Evolutionary conservation across 2,113 vertebrate species (phyloP).

Genomic region (Pituophis catenifer): DNA sequence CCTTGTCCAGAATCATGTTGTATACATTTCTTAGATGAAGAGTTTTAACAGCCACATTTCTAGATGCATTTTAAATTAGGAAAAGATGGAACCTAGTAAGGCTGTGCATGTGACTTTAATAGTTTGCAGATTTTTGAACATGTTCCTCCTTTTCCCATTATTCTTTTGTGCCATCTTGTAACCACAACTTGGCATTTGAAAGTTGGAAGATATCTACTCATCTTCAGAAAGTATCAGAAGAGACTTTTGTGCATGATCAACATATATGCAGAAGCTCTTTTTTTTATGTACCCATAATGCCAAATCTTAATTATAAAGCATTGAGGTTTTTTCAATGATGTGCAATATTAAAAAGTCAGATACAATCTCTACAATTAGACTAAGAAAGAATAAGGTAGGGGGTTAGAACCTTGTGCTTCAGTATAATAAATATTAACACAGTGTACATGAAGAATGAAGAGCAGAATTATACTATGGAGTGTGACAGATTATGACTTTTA

Average conservation of each 20-base stretch:
- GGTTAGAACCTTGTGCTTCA: background rate
- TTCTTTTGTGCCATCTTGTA: background rate
- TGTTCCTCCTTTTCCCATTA: background rate
- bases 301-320: background rate
- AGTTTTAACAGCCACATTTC: background rate
- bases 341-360: background rate
- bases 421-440: background rate
- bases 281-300: background rate
- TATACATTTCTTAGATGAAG: background rate
- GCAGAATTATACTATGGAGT: background rate
- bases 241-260: background rate
- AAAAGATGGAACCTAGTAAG: background rate
- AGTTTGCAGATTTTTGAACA: background rate
- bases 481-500: background rate
- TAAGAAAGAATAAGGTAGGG: background rate
- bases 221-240: background rate
- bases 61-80: background rate
- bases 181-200: background rate
- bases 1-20: background rate
- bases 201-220: background rate
- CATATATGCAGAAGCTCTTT: background rate
- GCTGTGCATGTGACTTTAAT: background rate
- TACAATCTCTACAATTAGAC: background rate
- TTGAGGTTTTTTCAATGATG: background rate
- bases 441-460: slow-evolving; percentile 2